Conservation (phyloP, 2,888 invertebrate species). For the Agonopterix subpropinquella region DNA sequence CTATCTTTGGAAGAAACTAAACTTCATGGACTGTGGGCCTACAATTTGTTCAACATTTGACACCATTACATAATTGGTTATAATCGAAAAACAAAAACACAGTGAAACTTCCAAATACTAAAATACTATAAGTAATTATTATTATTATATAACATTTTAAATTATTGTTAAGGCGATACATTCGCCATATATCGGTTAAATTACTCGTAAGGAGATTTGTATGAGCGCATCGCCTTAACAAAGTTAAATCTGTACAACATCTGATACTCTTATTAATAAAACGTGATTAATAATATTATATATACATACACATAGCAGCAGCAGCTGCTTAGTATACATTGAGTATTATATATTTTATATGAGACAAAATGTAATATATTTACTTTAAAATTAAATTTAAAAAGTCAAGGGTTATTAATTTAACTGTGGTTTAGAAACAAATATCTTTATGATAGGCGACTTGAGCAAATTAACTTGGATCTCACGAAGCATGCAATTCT, state of each 20-base stretch:
- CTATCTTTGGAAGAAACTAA: conserved; percentile 72
- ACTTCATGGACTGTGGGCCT: conserved; percentile 43
- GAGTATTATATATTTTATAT: too few relatives aligned
- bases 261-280: conserved; percentile 16
- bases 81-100: conserved; percentile 4
- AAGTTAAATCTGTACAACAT: conserved; percentile 40
- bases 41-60: conserved; percentile 30
- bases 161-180: conserved; percentile 19
- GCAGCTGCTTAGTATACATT: too few relatives aligned
- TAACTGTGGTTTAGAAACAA: too few relatives aligned
- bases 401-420: too few relatives aligned
- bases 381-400: too few relatives aligned
- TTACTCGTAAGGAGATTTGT: too few relatives aligned
- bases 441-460: too few relatives aligned
- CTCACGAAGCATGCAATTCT: too few relatives aligned
- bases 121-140: conserved; percentile 17
- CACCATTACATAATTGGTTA: not conserved
- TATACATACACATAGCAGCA: too few relatives aligned
- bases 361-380: too few relatives aligned
- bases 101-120: conserved; percentile 34
- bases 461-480: too few relatives aligned
- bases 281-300: too few relatives aligned
- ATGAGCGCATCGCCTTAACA: conserved; percentile 37
- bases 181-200: not conserved
- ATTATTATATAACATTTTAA: conserved; percentile 13